Conservation (phyloP, 1,140 invertebrate species). For the Limonius californicus region DNA sequence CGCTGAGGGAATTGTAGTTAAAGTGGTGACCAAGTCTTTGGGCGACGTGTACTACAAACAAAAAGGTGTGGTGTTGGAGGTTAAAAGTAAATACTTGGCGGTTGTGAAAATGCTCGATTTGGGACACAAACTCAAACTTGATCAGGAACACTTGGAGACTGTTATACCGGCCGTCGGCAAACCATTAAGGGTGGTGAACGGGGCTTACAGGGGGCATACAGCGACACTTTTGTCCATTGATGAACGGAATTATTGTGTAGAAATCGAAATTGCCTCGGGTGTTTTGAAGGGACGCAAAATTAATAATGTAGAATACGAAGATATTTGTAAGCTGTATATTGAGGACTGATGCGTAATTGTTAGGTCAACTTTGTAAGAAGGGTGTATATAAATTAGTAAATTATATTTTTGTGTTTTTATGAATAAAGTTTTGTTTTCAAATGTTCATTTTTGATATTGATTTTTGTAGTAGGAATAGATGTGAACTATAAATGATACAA, state of each 20-base stretch:
- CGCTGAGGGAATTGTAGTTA: conserved; percentile 77
- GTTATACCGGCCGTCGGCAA: conserved; percentile 88
- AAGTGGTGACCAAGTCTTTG: conserved; percentile 83
- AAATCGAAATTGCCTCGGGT: conserved; percentile 61
- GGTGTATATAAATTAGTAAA: too few species aligned
- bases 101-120: conserved; percentile 77
- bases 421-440: too few species aligned
- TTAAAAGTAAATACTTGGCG: conserved; percentile 76
- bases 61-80: conserved; percentile 77
- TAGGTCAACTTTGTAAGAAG: too few species aligned
- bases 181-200: conserved; percentile 78
- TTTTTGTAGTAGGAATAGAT: too few species aligned
- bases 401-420: too few species aligned
- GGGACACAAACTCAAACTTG: conserved; percentile 69
- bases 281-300: conserved; percentile 61
- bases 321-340: conserved; percentile 57
- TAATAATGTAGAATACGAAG: conserved; percentile 69
- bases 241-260: conserved; percentile 71
- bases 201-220: conserved; percentile 69
- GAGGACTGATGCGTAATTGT: conserved; percentile 17
- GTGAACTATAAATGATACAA: too few species aligned
- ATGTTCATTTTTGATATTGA: too few species aligned
- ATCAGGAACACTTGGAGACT: conserved; percentile 88
- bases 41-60: conserved; percentile 87
- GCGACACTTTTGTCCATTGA: conserved; percentile 70